Percentiles rank a stretch among this genome's conserved stretches.
phyloP scores from a whole-genome alignment of 1,140 invertebrate genomes.

The Eciton burchellii region DNA sequence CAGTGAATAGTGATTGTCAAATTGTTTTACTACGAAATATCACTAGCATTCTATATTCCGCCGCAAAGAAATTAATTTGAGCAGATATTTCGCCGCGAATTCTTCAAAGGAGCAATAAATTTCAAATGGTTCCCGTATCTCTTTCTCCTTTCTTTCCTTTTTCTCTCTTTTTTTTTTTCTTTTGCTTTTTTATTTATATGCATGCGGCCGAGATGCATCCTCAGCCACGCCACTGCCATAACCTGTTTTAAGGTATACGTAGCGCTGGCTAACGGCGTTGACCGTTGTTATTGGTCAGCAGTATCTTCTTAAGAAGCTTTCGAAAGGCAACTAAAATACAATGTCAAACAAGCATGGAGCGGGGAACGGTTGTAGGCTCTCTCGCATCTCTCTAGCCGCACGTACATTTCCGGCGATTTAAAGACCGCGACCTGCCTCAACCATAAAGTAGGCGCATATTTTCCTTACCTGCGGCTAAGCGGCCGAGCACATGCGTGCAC shows the following conservation, averaged over 20 bases:
- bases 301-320: slow-evolving; percentile 45
- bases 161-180: no score
- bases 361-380: background rate
- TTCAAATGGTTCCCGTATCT: no score
- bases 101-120: no score
- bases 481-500: slow-evolving; percentile 1
- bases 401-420: slow-evolving; percentile 66
- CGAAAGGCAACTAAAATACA: slow-evolving; percentile 57
- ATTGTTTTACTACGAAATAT: no score
- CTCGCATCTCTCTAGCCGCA: slow-evolving; percentile 39
- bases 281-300: slow-evolving; percentile 32
- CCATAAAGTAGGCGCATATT: slow-evolving; percentile 64
- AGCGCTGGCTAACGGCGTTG: slow-evolving; percentile 40
- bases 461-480: slow-evolving; percentile 47
- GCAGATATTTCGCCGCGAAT: no score
- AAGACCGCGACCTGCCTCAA: slow-evolving; percentile 65
- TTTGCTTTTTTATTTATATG: background rate
- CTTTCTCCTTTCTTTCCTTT: no score
- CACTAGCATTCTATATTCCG: no score
- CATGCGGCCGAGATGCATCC: slow-evolving; percentile 25
- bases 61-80: no score
- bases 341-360: slow-evolving; percentile 28
- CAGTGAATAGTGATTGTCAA: background rate
- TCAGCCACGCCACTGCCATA: slow-evolving; percentile 37
- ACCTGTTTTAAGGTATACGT: slow-evolving; percentile 43